A percentile compares a stretch with the other conserved stretches of the same genome.
Conservation (phyloP, 30 jellyfish, hydroid and myxozoan species). For the Aurelia sp. region DNA sequence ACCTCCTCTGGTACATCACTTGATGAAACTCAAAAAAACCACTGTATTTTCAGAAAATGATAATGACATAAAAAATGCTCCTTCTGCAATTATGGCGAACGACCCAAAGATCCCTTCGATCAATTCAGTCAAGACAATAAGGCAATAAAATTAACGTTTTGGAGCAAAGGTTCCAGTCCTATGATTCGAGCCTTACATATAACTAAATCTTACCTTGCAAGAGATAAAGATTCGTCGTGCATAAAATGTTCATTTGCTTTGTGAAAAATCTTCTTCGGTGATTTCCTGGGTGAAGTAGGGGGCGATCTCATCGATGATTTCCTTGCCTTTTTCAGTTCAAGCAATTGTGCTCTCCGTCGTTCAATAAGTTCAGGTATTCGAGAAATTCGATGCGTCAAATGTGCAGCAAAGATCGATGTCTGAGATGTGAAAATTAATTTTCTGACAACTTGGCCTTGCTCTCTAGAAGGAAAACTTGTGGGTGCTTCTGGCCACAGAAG, state of each 20-base stretch:
- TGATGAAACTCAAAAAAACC: too few relatives aligned
- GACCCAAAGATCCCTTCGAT: too few relatives aligned
- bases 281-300: constrained; percentile 71
- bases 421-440: constrained; percentile 52
- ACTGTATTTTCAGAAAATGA: too few relatives aligned
- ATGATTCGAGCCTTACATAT: too few relatives aligned
- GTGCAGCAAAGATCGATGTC: constrained; percentile 65
- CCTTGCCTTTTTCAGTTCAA: constrained; percentile 33
- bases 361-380: constrained; percentile 75
- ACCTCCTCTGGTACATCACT: too few relatives aligned
- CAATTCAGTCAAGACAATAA: too few relatives aligned
- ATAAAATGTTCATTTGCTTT: constrained; percentile 58
- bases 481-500: constrained; percentile 53
- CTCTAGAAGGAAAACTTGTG: constrained; percentile 26
- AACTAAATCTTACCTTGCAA: constrained; percentile 27
- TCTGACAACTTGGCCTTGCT: constrained; percentile 8
- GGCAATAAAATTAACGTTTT: too few relatives aligned
- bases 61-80: too few relatives aligned
- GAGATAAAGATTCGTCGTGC: constrained; percentile 58
- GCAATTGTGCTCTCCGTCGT: constrained; percentile 64
- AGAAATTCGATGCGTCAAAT: constrained; percentile 65
- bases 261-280: constrained; percentile 54
- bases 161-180: too few relatives aligned
- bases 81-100: too few relatives aligned
- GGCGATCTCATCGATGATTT: constrained; percentile 47